Evolutionary conservation across 2,888 invertebrate species (phyloP).

Genomic region (Diogma glabrata): DNA sequence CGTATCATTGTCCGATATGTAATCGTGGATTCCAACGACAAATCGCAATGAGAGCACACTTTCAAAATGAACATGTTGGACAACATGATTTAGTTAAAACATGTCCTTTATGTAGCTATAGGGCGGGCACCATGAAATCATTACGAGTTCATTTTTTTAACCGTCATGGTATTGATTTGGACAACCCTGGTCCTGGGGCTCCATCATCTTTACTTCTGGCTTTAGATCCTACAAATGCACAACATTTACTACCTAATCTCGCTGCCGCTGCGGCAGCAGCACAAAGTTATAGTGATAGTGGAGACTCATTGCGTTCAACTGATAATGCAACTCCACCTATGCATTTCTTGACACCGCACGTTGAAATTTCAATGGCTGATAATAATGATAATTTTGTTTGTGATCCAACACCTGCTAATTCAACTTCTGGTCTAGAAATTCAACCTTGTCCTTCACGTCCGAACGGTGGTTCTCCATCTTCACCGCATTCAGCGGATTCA

Average conservation of each 20-base stretch:
- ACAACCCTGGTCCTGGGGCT: slow-evolving; percentile 76
- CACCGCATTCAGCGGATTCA: slow-evolving; percentile 72
- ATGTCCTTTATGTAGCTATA: slow-evolving; percentile 79
- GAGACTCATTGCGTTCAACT: slow-evolving; percentile 71
- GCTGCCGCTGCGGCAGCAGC: slow-evolving; percentile 41
- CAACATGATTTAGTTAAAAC: slow-evolving; percentile 84
- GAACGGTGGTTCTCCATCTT: slow-evolving; percentile 44
- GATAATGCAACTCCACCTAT: slow-evolving; percentile 82
- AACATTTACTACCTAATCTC: slow-evolving; percentile 41
- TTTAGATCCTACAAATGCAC: slow-evolving; percentile 48
- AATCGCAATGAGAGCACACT: slow-evolving; percentile 87
- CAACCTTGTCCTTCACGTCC: slow-evolving; percentile 18
- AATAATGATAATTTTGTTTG: slow-evolving; percentile 46
- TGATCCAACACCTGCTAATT: slow-evolving; percentile 17
- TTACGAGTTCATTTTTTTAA: slow-evolving; percentile 81
- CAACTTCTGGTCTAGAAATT: slow-evolving; percentile 17
- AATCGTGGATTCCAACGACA: slow-evolving; percentile 85
- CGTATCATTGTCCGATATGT: slow-evolving; percentile 86
- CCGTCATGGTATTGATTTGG: slow-evolving; percentile 80
- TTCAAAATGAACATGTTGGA: slow-evolving; percentile 86
- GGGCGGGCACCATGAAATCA: slow-evolving; percentile 83
- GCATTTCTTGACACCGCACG: slow-evolving; percentile 84
- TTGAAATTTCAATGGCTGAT: slow-evolving; percentile 82
- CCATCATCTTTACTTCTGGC: slow-evolving; percentile 60
- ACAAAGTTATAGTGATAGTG: slow-evolving; percentile 74